A percentile compares a stretch with the other conserved stretches of the same genome.
Conservation (phyloP, 2,888 invertebrate genomes). For the Hermodice carunculata region DNA sequence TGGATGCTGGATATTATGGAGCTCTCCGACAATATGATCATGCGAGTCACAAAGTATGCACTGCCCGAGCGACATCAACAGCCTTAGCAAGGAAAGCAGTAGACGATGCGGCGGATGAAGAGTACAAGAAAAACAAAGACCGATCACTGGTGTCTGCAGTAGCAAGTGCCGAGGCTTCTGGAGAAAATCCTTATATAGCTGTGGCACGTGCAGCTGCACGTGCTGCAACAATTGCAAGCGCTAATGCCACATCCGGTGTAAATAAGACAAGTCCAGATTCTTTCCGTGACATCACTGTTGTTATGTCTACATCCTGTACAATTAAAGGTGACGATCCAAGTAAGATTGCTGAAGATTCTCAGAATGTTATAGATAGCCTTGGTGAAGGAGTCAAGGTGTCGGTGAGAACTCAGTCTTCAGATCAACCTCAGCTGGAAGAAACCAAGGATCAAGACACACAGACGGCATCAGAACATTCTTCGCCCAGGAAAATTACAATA, state of each 20-base stretch:
- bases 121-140: no score
- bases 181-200: constrained; percentile 32
- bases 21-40: no score
- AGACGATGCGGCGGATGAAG: not conserved
- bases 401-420: no score
- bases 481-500: no score
- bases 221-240: constrained; percentile 31
- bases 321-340: constrained; percentile 6
- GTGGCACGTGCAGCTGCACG: constrained; percentile 36
- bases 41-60: no score
- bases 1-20: no score
- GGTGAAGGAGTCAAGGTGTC: no score
- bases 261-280: not conserved
- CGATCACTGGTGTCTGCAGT: constrained; percentile 24
- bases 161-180: constrained; percentile 29
- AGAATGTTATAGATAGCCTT: not conserved
- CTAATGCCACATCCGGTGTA: constrained; percentile 20
- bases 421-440: no score
- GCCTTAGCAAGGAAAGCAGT: constrained; percentile 12
- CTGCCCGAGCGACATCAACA: constrained; percentile 17
- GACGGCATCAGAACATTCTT: no score
- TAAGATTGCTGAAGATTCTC: not conserved
- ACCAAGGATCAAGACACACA: no score
- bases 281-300: constrained; percentile 7
- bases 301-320: constrained; percentile 23